Evolutionary conservation across 2,113 vertebrate species (phyloP).

Genomic region (Naja naja): DNA sequence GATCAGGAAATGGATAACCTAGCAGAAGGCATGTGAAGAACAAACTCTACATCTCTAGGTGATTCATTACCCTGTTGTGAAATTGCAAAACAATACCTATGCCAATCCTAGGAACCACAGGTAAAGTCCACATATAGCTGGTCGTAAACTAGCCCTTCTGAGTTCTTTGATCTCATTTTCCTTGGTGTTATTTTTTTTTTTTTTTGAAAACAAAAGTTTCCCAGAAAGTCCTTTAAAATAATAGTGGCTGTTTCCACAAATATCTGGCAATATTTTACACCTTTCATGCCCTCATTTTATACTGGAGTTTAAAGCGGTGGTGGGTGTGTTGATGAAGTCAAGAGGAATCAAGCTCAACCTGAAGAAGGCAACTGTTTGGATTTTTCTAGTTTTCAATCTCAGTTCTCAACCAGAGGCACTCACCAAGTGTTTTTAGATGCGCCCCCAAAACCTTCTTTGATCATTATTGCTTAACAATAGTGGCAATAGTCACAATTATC

Average conservation of each 20-base stretch:
- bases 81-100: not conserved
- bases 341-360: not conserved
- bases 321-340: not conserved
- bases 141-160: not conserved
- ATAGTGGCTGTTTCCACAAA: not conserved
- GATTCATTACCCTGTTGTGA: not conserved
- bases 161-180: not conserved
- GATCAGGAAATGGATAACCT: not conserved
- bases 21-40: not conserved
- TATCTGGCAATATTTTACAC: not conserved
- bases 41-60: not conserved
- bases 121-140: not conserved
- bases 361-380: not conserved
- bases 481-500: no score
- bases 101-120: not conserved
- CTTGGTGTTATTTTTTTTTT: not conserved
- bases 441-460: no score
- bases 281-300: not conserved
- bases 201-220: not conserved
- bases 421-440: not conserved
- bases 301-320: not conserved
- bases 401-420: not conserved
- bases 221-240: not conserved
- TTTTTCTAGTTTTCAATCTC: not conserved
- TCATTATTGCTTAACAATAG: no score